Conservation (phyloP, 2,113 vertebrate genomes). For the Corythornis madagascariensis region DNA sequence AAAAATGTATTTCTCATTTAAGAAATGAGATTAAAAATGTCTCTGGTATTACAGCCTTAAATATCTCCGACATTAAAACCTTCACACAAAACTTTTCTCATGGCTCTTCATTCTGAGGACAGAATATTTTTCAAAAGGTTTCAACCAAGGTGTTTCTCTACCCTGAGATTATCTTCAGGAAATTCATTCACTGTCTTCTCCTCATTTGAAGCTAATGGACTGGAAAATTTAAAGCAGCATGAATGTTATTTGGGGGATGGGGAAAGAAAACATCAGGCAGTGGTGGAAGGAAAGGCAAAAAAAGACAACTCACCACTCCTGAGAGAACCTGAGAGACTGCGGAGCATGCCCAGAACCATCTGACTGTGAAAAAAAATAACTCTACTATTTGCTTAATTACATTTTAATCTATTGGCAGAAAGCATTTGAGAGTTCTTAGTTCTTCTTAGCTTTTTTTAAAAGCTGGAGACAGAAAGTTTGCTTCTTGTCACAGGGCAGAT, state of each 20-base stretch:
- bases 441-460: not conserved
- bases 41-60: not conserved
- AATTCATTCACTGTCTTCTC: not conserved
- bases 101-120: not conserved
- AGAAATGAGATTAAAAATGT: not conserved
- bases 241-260: not conserved
- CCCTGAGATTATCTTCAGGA: not conserved
- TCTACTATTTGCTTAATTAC: not conserved
- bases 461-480: not conserved
- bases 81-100: not conserved
- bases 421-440: not conserved
- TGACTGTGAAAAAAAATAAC: not conserved
- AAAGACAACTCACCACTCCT: not conserved
- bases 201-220: not conserved
- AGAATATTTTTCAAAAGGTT: not conserved
- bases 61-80: not conserved
- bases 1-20: not conserved
- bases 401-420: not conserved
- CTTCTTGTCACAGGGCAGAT: fast-evolving
- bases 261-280: not conserved
- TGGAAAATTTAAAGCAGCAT: not conserved
- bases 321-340: not conserved
- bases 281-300: not conserved
- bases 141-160: not conserved
- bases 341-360: not conserved